Conservation (phyloP, 2,888 invertebrate species). For the Drosophila histrio region DNA sequence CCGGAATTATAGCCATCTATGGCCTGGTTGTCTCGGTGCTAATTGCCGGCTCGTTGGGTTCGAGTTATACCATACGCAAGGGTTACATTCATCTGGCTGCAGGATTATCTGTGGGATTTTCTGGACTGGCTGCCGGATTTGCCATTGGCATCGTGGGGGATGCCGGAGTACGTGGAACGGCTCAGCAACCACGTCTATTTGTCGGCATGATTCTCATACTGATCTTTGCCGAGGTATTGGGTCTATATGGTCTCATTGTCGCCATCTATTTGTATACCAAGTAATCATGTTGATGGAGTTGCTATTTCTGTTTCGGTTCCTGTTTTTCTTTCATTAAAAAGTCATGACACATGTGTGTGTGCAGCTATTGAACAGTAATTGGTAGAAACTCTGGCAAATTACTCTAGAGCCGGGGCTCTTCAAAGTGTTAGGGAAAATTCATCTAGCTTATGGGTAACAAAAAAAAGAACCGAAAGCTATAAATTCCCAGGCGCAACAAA, state of each 20-base stretch:
- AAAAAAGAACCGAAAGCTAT: slow-evolving; percentile 14
- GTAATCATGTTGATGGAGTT: slow-evolving; percentile 83
- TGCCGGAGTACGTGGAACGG: slow-evolving; percentile 98
- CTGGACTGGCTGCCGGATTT: slow-evolving; percentile 96
- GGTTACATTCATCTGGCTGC: slow-evolving; percentile 99
- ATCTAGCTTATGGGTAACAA: slow-evolving; percentile 19
- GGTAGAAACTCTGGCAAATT: neutral
- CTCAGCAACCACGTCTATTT: slow-evolving; percentile 95
- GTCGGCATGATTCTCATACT: slow-evolving; percentile 85
- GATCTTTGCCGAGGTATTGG: slow-evolving; percentile 99
- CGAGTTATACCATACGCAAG: slow-evolving; percentile 86
- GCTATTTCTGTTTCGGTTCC: neutral
- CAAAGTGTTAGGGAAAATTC: slow-evolving; percentile 6
- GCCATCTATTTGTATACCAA: slow-evolving; percentile 99
- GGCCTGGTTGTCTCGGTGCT: slow-evolving; percentile 99
- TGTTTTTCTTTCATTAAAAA: slow-evolving; percentile 6
- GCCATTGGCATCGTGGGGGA: slow-evolving; percentile 92
- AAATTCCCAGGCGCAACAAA: slow-evolving; percentile 58
- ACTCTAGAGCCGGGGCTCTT: neutral
- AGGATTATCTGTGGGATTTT: slow-evolving; percentile 97
- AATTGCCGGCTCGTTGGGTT: slow-evolving; percentile 89
- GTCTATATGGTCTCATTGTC: slow-evolving; percentile 99
- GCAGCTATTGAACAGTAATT: slow-evolving; percentile 17
- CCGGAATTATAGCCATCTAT: slow-evolving; percentile 99
- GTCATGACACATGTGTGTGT: slow-evolving; percentile 1